Percentiles rank a stretch among this genome's conserved stretches.
These are phyloP conservation scores for Drosophila kikkawai DNA, from an alignment of 1,140 invertebrate genomes.

Conservation along the genomic window DNA sequence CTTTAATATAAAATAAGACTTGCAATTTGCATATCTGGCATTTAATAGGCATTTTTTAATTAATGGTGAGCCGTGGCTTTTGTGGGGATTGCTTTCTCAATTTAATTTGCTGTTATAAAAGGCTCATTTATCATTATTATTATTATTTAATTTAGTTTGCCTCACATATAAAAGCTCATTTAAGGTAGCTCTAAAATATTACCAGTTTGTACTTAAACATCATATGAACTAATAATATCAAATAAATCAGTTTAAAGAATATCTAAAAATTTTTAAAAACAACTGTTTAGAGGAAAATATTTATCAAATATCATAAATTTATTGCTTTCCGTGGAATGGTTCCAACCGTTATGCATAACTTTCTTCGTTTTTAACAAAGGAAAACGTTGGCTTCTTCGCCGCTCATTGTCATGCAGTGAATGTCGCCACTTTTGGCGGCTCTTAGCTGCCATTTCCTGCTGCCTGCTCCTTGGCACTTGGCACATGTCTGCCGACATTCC, in stretches of 20 bases:
- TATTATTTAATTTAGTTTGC: not conserved
- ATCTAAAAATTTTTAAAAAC: no score
- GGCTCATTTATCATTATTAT: not conserved
- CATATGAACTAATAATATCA: no score
- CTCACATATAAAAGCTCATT: not conserved
- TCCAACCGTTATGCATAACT: not conserved
- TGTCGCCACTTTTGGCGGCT: constrained; percentile 30
- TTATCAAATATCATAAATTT: no score
- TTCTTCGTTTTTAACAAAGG: not conserved
- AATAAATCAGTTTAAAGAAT: no score
- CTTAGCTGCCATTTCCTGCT: constrained; percentile 10
- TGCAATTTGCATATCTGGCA: not conserved
- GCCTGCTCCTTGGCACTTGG: constrained; percentile 22
- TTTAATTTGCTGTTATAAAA: not conserved
- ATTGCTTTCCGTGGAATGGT: no score
- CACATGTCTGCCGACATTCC: constrained; percentile 26
- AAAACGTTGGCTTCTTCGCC: not conserved
- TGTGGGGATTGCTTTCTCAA: not conserved
- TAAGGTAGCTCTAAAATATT: not conserved
- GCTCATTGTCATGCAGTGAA: constrained; percentile 55
- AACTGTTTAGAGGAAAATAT: no score
- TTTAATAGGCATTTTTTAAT: not conserved
- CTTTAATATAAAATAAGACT: not conserved
- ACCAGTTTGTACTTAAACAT: no score
- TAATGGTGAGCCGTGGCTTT: not conserved